Conservation (phyloP, 2,797 vertebrate genomes). For the Spinibarbus caldwelli region DNA sequence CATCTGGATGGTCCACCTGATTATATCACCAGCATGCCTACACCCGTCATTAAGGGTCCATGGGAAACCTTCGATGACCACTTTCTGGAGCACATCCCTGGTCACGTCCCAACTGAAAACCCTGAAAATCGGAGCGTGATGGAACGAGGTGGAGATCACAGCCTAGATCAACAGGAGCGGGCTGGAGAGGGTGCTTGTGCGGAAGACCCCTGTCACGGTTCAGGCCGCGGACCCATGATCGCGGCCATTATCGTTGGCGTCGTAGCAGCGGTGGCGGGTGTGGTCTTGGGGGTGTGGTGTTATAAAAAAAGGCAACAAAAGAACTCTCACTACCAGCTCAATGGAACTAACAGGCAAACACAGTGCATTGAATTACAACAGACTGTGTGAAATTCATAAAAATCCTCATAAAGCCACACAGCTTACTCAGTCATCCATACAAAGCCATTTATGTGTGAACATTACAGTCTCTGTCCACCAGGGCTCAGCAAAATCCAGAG, state of each 20-base stretch:
- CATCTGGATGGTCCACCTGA: constrained; percentile 61
- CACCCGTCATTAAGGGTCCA: constrained; percentile 67
- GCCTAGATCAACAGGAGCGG: constrained; percentile 74
- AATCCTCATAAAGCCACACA: constrained; percentile 13
- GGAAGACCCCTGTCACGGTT: constrained; percentile 74
- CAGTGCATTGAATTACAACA: constrained; percentile 97
- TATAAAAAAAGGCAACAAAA: constrained; percentile 89
- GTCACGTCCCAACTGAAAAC: constrained; percentile 17
- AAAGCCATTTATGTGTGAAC: constrained; percentile 46
- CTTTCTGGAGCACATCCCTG: constrained; percentile 61
- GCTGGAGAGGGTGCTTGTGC: constrained; percentile 74
- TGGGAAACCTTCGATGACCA: constrained; percentile 69
- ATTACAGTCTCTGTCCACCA: constrained; percentile 29
- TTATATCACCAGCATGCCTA: constrained; percentile 59
- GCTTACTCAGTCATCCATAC: constrained; percentile 29
- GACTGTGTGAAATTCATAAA: constrained; percentile 81
- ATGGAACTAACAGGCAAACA: constrained; percentile 84
- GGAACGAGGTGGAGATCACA: constrained; percentile 63
- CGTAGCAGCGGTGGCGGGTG: constrained; percentile 76
- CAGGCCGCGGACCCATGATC: constrained; percentile 80
- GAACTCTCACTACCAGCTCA: constrained; percentile 92
- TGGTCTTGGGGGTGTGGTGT: constrained; percentile 84
- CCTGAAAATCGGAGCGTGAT: constrained; percentile 49
- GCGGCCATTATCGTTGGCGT: constrained; percentile 84
- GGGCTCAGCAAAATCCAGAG: neutral